Base-by-base conservation (phyloP, 2,113 vertebrate genomes). In the Takifugu flavidus region DNA sequence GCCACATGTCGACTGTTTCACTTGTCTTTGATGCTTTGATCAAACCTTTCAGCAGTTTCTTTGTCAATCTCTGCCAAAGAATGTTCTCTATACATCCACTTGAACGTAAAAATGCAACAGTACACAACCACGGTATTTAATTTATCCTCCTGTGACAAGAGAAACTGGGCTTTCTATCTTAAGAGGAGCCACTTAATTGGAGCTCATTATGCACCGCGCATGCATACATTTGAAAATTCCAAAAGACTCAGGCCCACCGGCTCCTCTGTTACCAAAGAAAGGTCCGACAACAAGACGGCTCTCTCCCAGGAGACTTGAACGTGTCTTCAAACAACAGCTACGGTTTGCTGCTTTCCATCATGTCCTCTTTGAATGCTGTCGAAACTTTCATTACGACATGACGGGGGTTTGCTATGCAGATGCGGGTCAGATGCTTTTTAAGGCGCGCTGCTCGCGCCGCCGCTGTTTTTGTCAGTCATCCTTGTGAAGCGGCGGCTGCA, bases 261-360 rank as follows among this genome's bases (percentile, higher is more conserved):
- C 79, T 39, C 34, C 59, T 69, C 82, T 82, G 79, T 80, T 69
- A 43, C 51, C 51, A 56, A 67, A 56, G 67, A 77, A 78, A 74
- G 77, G 84, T 87, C 78, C 67, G 54, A 60, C 61, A 39, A 63
- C 58, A 71, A 64, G 71, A 65, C 82, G 72, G 86, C 54, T 62
- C 65, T 59, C 60, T 87, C 85, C 85, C 86, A 54, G 54, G 82
- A 79, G 89, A 87, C 56, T 62, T 54, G 8, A 47, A 51, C 45
- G 5, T 67, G 71, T 83, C 82, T 87, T 89, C 89, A 87, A 87
- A 89, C 69, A 60, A 44, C 72, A 73, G 79, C 56, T 64, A 65
- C 31, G 74, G 65, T 83, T 76, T 79, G 70, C 76, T 65, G 77
- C 68, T 85, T 85, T 85, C 77, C 72, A 88, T 87, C 81, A 85